Base-by-base conservation (phyloP, 2,113 vertebrate genomes). In the Tyrannus savana region DNA sequence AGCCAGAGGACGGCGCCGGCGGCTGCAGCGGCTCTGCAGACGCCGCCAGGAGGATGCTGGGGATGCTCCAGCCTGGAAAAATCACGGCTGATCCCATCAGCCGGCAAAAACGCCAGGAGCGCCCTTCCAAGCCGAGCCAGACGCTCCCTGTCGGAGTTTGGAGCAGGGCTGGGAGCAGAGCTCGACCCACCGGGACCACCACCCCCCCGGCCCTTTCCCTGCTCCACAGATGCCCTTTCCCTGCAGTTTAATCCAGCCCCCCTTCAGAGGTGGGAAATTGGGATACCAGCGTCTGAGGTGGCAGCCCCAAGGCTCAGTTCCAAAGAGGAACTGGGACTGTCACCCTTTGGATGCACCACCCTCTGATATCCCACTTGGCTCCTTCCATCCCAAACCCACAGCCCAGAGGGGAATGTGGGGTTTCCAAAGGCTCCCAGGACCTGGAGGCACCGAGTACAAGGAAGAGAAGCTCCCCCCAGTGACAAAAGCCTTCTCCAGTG, bases 341-440 rank as follows among this genome's bases (percentile, higher is more conserved):
- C 2, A 0, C 2, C 1, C 42, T 10, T 19, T 10, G 6, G 31
- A 68, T n/a, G n/a, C 31, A 44, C 7, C 5, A 44, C 19, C 19
- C 3, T 1, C 55, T 33, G 4, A 2, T 1, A 3, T 15, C 13
- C 5, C 37, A 30, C 4, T 19, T 23, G 33, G 13, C 15, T 66
- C 52, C 44, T 47, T 19, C 50, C 64, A 41, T 15, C 56, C 80
- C 8, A 66, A 55, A 35, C 22, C 14, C 18, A 1, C 25, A 5
- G 4, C n/a, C n/a, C 23, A 23, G 56, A 71, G 21, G 31, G 2
- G 37, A 80, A 15, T 0, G 0, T 1, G 31, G 2, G 1, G 44
- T 44, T 59, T 74, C 14, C 66, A n/a, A 52, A n/a, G 24, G 23
- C 47, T 72, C 56, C 56, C 47, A 56, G 69, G 56, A 44, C 19